These are phyloP conservation scores for Turnix velox DNA, from an alignment of 2,113 vertebrate genomes.

Conservation along the genomic window DNA sequence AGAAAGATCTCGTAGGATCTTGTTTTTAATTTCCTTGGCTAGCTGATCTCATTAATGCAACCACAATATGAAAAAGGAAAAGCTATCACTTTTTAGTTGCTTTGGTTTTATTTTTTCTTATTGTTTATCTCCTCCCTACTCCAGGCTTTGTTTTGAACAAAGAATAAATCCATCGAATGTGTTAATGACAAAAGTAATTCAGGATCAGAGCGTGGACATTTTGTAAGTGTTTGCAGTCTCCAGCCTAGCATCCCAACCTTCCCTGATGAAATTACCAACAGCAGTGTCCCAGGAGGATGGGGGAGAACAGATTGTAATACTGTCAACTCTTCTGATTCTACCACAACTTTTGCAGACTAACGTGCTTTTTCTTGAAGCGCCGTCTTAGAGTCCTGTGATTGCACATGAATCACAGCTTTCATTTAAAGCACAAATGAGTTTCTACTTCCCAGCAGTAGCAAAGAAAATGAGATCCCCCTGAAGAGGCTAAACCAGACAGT, in stretches of 20 bases:
- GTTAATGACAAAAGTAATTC: not conserved
- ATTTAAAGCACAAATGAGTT: constrained; percentile 59
- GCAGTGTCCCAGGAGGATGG: not conserved
- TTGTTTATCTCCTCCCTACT: not conserved
- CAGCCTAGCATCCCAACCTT: not conserved
- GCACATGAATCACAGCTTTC: constrained; percentile 50
- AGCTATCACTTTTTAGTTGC: accelerated
- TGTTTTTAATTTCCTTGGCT: not conserved
- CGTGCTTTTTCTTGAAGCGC: constrained; percentile 6
- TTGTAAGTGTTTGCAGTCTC: not conserved
- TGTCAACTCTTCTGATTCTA: constrained; percentile 23
- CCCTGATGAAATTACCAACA: not conserved
- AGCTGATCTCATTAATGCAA: not conserved
- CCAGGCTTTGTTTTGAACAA: not conserved
- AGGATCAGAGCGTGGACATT: not conserved
- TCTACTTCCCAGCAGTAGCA: constrained; percentile 28
- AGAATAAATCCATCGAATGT: not conserved
- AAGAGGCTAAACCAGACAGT: constrained; percentile 33
- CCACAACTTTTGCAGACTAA: not conserved
- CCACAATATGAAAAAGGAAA: not conserved
- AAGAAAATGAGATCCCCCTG: constrained; percentile 22
- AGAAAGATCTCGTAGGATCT: not conserved
- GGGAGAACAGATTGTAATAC: constrained; percentile 34
- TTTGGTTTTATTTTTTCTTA: not conserved
- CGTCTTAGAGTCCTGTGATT: constrained; percentile 20